phyloP scores from a whole-genome alignment of 2,797 vertebrate genomes.

The Macrochelys suwanniensis region DNA sequence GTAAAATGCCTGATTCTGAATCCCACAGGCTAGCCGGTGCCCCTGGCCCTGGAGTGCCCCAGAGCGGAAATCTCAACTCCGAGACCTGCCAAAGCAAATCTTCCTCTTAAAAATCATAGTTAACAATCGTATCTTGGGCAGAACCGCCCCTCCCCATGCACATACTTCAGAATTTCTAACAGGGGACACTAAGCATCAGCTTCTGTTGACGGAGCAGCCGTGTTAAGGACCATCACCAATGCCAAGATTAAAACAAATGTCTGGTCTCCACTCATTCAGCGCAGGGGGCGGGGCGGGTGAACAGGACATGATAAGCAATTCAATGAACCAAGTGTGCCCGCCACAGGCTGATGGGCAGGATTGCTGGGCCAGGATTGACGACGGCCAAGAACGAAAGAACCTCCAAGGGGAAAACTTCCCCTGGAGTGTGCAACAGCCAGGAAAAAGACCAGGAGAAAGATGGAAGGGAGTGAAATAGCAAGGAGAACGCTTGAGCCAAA shows the following conservation, averaged over 20 bases:
- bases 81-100: rapidly evolving
- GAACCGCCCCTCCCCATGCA: background rate
- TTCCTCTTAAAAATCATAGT: background rate
- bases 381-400: background rate
- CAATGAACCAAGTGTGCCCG: background rate
- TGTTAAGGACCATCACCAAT: background rate
- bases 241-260: background rate
- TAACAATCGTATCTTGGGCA: background rate
- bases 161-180: background rate
- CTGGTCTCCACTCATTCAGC: background rate
- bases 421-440: background rate
- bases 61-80: background rate
- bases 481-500: background rate
- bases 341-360: background rate
- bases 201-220: background rate
- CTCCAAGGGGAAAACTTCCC: background rate
- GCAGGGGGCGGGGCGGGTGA: background rate
- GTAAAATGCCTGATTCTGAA: background rate
- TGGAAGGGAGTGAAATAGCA: background rate
- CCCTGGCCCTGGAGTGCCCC: background rate
- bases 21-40: rapidly evolving
- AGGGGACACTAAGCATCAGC: background rate
- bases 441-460: background rate
- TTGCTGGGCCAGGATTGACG: background rate
- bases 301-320: background rate